A percentile compares a stretch with the other conserved stretches of the same genome.
phyloP scores from a whole-genome alignment of 2,797 vertebrate species.

The Caiman crocodilus region DNA sequence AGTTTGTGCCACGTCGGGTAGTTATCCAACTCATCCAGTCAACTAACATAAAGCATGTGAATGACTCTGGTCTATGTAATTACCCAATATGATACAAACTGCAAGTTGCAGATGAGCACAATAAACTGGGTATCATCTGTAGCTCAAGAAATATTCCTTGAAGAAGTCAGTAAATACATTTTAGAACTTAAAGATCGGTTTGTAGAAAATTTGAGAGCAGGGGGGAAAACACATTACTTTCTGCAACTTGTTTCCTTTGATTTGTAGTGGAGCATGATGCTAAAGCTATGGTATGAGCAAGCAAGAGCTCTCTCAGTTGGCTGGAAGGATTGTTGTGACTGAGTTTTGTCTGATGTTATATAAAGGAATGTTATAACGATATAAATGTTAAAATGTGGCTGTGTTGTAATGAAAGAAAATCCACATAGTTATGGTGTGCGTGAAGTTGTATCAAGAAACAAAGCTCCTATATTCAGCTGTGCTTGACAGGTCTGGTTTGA shows the following conservation, averaged over 20 bases:
- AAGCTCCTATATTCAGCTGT: not conserved
- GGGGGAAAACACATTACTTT: not conserved
- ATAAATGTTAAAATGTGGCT: not conserved
- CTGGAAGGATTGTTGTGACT: not conserved
- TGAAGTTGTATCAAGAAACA: not conserved
- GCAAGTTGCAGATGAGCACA: not conserved
- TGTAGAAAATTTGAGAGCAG: not conserved
- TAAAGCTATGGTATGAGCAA: not conserved
- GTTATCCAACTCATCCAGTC: not conserved
- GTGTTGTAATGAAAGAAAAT: not conserved
- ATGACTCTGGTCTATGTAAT: not conserved
- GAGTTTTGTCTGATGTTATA: not conserved
- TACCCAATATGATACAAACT: fast-evolving
- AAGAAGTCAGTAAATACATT: not conserved
- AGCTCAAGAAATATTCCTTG: not conserved
- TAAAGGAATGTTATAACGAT: not conserved
- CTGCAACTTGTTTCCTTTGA: not conserved
- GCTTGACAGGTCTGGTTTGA: not conserved
- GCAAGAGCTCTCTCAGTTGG: not conserved
- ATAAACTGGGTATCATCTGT: not conserved
- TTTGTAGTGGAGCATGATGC: not conserved
- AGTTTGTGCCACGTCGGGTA: not conserved
- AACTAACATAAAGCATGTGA: not conserved
- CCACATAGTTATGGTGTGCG: not conserved
- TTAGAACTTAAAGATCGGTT: not conserved